Percentiles rank a stretch among this genome's conserved stretches.
phyloP scores from a whole-genome alignment of 2,797 vertebrate genomes.

The Lacerta agilis region DNA sequence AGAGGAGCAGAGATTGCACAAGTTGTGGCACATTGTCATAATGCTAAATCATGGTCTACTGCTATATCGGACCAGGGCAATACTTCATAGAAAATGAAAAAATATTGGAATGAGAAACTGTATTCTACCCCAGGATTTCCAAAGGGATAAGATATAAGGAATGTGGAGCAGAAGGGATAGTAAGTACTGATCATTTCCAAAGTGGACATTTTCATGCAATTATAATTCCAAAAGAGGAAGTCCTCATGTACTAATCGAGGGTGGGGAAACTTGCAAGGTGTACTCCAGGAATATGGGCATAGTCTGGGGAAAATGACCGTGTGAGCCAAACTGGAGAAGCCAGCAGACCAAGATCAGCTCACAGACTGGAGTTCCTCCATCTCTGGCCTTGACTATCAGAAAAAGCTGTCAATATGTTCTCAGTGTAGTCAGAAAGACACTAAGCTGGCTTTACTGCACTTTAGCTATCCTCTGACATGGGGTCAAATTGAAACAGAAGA shows the following conservation, averaged over 20 bases:
- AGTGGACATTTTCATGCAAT: background rate
- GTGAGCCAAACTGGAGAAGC: no score
- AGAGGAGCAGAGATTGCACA: background rate
- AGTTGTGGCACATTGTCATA: background rate
- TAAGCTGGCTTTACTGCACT: no score
- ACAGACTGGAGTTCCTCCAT: no score
- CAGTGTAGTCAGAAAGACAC: no score
- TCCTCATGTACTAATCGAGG: rapidly evolving
- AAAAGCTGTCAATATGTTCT: no score
- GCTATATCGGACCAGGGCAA: background rate
- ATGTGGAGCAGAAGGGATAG: background rate
- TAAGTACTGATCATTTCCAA: background rate
- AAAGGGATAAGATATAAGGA: background rate
- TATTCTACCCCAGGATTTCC: background rate
- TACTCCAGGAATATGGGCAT: no score
- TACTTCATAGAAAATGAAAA: background rate
- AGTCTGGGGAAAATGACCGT: no score
- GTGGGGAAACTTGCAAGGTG: background rate
- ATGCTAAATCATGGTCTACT: background rate
- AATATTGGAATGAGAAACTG: background rate
- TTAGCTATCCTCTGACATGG: no score
- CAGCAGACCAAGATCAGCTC: no score
- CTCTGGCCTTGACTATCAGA: no score
- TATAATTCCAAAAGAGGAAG: background rate
- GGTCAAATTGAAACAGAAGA: no score